Evolutionary conservation across 2,797 vertebrate species (phyloP).

Genomic region (Prionace glauca): DNA sequence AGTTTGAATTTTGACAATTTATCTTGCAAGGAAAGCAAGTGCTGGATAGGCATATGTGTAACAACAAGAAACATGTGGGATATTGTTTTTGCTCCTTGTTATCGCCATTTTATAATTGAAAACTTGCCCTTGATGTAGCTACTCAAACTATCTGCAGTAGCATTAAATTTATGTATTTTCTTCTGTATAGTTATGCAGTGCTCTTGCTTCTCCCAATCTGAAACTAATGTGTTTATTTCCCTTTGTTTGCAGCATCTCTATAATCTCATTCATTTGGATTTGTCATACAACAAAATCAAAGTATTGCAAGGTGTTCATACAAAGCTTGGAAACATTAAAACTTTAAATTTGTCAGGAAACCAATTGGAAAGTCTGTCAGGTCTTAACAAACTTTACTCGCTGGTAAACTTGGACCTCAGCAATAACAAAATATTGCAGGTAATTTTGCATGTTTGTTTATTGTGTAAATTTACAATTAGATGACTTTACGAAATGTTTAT

Average conservation of each 20-base stretch:
- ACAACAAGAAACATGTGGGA: not conserved
- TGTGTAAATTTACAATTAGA: not conserved
- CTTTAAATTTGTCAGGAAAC: slow-evolving; percentile 86
- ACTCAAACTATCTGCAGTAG: not conserved
- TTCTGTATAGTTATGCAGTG: not conserved
- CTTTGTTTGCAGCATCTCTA: slow-evolving; percentile 75
- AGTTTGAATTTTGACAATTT: not conserved
- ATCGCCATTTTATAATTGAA: not conserved
- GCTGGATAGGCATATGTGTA: not conserved
- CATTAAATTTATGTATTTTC: not conserved
- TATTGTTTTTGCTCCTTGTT: no score
- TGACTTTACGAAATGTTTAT: not conserved
- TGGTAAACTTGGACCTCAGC: slow-evolving; percentile 88
- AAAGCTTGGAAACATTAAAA: slow-evolving; percentile 92
- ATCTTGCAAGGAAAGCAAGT: not conserved
- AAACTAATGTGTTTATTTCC: not conserved
- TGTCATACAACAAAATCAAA: slow-evolving; percentile 82
- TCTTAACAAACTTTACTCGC: slow-evolving; percentile 87
- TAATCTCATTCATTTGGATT: slow-evolving; percentile 91
- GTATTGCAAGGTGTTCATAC: slow-evolving; percentile 81
- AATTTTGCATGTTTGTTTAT: slow-evolving; percentile 38
- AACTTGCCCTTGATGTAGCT: not conserved
- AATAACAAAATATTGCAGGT: slow-evolving; percentile 86
- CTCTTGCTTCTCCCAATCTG: not conserved
- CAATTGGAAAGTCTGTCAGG: slow-evolving; percentile 75